These are phyloP conservation scores for Norana najaformis DNA, from an alignment of 2,888 invertebrate species.

Conservation along the genomic window DNA sequence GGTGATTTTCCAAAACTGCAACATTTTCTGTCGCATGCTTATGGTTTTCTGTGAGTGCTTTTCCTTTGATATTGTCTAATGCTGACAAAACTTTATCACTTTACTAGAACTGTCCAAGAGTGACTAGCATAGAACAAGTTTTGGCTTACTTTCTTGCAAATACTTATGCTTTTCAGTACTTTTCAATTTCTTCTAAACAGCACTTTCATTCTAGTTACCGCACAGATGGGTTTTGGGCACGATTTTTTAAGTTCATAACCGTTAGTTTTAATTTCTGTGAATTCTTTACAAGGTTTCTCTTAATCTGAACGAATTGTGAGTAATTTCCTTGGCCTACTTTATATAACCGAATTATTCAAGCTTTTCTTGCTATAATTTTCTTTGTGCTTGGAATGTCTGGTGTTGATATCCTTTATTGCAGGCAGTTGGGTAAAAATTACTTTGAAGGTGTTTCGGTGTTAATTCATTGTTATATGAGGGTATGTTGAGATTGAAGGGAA, in stretches of 20 bases:
- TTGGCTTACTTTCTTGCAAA: not conserved
- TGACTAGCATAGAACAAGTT: not conserved
- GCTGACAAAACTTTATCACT: not conserved
- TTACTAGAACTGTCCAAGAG: not conserved
- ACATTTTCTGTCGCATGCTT: not conserved
- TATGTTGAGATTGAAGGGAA: not conserved
- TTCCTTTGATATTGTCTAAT: not conserved
- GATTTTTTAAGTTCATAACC: not conserved
- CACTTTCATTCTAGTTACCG: not conserved
- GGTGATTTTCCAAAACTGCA: not conserved
- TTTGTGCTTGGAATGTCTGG: not conserved
- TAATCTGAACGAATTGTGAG: not conserved
- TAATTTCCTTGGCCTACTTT: not conserved
- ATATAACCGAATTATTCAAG: not conserved
- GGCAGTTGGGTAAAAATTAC: not conserved
- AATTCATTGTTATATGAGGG: not conserved
- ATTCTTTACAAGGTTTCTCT: not conserved
- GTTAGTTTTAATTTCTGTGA: not conserved
- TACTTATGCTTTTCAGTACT: not conserved
- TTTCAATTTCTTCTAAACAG: not conserved
- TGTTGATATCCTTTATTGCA: not conserved
- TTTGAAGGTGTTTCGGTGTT: not conserved
- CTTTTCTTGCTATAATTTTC: not conserved
- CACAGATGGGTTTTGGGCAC: not conserved
- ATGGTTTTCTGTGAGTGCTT: not conserved